Evolutionary conservation across 1,140 invertebrate genomes (phyloP).

Genomic region (Lordiphosa clarofinis): DNA sequence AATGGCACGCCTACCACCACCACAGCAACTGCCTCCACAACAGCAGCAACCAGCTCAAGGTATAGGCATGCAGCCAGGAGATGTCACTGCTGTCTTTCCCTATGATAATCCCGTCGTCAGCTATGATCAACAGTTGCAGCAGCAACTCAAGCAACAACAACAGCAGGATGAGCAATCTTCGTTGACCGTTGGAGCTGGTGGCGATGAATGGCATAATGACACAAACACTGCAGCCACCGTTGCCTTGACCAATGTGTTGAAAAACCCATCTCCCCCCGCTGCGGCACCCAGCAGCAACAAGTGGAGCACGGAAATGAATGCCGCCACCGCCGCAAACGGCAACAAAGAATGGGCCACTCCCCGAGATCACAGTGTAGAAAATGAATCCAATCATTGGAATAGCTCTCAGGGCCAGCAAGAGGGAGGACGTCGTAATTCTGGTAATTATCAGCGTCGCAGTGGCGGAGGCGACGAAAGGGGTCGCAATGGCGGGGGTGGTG

Average conservation of each 20-base stretch:
- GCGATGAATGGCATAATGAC: constrained; percentile 56
- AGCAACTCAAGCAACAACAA: constrained; percentile 56
- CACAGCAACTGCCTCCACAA: constrained; percentile 25
- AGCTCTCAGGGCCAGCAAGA: constrained; percentile 45
- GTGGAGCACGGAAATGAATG: constrained; percentile 76
- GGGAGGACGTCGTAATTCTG: constrained; percentile 59
- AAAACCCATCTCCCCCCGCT: constrained; percentile 35
- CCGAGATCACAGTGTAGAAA: constrained; percentile 51
- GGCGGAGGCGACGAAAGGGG: constrained; percentile 43
- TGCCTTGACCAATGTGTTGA: constrained; percentile 64
- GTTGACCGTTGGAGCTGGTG: constrained; percentile 17
- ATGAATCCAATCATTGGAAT: constrained; percentile 66
- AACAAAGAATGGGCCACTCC: constrained; percentile 65
- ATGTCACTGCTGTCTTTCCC: constrained; percentile 61
- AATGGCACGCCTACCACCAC: constrained; percentile 26
- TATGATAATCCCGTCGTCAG: constrained; percentile 54
- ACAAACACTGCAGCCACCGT: constrained; percentile 67
- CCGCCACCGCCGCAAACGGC: constrained; percentile 53
- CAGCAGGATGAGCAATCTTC: constrained; percentile 33
- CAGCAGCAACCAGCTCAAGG: constrained; percentile 44
- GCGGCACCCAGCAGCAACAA: constrained; percentile 35
- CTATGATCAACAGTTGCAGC: constrained; percentile 69
- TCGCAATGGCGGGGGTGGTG: constrained; percentile 33
- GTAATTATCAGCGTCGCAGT: constrained; percentile 60
- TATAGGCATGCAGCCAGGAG: constrained; percentile 69